Conservation (phyloP, 2,113 vertebrate species). For the Dipodomys spectabilis region DNA sequence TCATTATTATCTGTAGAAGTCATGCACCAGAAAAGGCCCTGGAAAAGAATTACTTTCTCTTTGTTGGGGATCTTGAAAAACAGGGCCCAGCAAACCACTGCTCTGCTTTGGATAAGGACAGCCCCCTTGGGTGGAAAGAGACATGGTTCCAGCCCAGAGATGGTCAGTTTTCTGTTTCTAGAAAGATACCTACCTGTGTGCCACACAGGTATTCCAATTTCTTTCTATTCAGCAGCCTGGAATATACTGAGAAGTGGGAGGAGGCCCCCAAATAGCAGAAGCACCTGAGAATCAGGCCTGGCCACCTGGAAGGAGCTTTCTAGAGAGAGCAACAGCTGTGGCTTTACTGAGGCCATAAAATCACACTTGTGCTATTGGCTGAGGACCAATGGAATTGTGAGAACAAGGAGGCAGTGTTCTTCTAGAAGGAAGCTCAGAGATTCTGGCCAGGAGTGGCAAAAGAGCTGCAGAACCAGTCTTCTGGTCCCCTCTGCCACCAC, state of each 20-base stretch:
- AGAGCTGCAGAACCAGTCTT: neutral
- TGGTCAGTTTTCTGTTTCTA: neutral
- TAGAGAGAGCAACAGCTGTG: neutral
- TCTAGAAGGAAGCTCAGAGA: neutral
- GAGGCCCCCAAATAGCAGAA: neutral
- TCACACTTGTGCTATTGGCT: neutral
- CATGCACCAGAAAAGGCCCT: neutral
- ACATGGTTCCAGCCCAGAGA: neutral
- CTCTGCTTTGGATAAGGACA: neutral
- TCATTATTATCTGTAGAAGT: neutral
- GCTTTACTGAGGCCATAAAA: no score
- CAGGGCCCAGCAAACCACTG: no score
- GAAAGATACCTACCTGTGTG: neutral
- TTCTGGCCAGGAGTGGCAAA: neutral
- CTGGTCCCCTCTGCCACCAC: fast-evolving
- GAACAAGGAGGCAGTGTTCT: neutral
- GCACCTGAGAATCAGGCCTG: neutral
- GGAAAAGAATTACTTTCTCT: neutral
- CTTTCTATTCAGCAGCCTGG: neutral
- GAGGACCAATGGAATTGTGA: neutral
- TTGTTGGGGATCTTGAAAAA: neutral
- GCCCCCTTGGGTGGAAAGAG: no score
- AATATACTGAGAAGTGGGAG: neutral
- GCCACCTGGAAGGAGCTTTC: neutral
- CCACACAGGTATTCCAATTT: neutral